These are phyloP conservation scores for Ispidina lecontei DNA, from an alignment of 2,797 vertebrate species.

Conservation along the genomic window DNA sequence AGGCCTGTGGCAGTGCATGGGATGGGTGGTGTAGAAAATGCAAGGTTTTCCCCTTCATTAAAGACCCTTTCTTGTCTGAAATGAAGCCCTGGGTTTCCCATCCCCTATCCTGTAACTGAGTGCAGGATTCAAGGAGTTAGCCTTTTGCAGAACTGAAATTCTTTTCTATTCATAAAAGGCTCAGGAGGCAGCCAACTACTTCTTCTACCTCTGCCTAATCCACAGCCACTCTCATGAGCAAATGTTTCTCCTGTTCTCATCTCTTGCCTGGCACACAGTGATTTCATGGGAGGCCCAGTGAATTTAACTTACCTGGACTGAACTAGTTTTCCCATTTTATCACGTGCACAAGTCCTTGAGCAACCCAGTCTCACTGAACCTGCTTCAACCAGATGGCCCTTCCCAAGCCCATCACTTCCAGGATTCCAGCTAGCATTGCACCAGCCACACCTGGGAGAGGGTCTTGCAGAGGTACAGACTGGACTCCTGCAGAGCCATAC, in stretches of 20 bases:
- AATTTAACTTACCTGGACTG: not conserved
- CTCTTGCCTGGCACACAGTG: not conserved
- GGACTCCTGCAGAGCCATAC: not conserved
- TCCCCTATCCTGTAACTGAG: not conserved
- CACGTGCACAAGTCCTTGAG: not conserved
- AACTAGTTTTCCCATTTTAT: not conserved
- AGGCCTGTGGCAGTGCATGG: not conserved
- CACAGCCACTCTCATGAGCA: not conserved
- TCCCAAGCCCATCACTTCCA: not conserved
- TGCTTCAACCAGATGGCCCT: not conserved
- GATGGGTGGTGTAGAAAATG: not conserved
- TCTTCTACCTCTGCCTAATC: not conserved
- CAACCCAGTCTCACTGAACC: not conserved
- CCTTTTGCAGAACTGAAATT: not conserved
- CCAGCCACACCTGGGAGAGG: not conserved
- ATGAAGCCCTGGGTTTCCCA: not conserved
- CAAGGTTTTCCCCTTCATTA: not conserved
- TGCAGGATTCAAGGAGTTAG: not conserved
- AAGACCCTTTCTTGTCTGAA: not conserved
- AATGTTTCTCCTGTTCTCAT: not conserved
- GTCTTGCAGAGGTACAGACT: not conserved
- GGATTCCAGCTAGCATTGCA: not conserved
- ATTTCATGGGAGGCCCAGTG: not conserved
- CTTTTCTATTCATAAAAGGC: not conserved
- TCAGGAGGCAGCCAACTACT: not conserved